Evolutionary conservation across 2,888 invertebrate species (phyloP), one percentile per base, ranked within the genome.

Genomic region (Capitulum mitella): DNA sequence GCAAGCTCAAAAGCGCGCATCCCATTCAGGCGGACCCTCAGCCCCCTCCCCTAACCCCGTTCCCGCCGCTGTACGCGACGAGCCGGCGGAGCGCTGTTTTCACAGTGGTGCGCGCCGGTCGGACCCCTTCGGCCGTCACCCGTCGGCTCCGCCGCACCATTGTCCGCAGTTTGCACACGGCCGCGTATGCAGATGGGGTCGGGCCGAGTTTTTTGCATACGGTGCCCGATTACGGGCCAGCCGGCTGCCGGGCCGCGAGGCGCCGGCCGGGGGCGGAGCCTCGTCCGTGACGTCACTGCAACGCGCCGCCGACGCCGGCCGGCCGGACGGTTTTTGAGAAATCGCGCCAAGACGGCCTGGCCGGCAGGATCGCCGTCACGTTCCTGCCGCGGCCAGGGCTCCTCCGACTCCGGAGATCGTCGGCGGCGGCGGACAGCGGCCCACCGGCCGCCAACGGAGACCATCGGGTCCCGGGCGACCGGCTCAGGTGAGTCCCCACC

Each of bases 201-300:
- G 51, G 58, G 58, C 29, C 8, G 58, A n/a, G 58, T 58, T 58
- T 58, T 58, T 58, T 58, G 58, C 58, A 58, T 58, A 58, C 58
- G 58, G 26, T 29, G n/a, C n/a, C 29, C n/a, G 58, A 58, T 58
- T 58, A 58, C 58, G 29, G 43, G 5, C 43, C 43, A 12, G 58
- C 58, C 58, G 29, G 58, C 58, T 58, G 58, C n/a, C 29, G 8
- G 29, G 58, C 58, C 58, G 43, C 5, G 43, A 43, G 43, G 43
- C 43, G 43, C 43, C 43, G 43, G 12, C 43, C 12, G 58, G 58
- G 58, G 58, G 58, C 58, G 58, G 58, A 58, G 58, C 29, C 29
- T n/a, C n/a, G n/a, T 6, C n/a, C 58, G 58, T 58, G 58, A 58
- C 58, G 58, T 58, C 58, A 58, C 58, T 12, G 29, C 29, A 29